Conservation (phyloP, 92 coral and sea anemone species). For the Epizoanthus ramosus region DNA sequence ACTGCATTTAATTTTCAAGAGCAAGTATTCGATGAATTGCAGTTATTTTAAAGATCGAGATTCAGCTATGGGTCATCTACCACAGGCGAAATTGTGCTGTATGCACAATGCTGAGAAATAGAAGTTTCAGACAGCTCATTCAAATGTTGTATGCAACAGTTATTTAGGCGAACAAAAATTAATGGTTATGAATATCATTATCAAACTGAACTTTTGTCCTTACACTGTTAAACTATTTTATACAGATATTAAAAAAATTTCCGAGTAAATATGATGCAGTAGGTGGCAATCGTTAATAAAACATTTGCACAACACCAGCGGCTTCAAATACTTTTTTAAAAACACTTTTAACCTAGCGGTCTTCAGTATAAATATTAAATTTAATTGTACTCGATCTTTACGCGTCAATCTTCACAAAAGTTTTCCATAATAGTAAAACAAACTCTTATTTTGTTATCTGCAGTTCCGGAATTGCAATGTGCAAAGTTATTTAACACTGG, state of each 20-base stretch:
- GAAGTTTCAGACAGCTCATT: background rate
- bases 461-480: background rate
- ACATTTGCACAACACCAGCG: background rate
- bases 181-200: background rate
- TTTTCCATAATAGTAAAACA: background rate
- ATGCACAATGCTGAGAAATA: background rate
- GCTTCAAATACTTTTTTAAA: background rate
- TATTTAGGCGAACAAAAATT: background rate
- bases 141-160: background rate
- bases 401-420: background rate
- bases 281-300: background rate
- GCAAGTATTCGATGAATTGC: too few relatives aligned
- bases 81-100: too few relatives aligned
- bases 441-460: background rate
- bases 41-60: background rate
- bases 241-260: background rate
- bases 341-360: background rate
- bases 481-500: background rate
- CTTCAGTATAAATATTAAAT: background rate
- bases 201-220: background rate
- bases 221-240: background rate
- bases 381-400: background rate
- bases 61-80: too few relatives aligned
- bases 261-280: background rate
- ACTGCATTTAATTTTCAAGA: background rate